These are phyloP conservation scores for Phrynocephalus guinanensis DNA, from an alignment of 2,797 vertebrate genomes.

Conservation along the genomic window DNA sequence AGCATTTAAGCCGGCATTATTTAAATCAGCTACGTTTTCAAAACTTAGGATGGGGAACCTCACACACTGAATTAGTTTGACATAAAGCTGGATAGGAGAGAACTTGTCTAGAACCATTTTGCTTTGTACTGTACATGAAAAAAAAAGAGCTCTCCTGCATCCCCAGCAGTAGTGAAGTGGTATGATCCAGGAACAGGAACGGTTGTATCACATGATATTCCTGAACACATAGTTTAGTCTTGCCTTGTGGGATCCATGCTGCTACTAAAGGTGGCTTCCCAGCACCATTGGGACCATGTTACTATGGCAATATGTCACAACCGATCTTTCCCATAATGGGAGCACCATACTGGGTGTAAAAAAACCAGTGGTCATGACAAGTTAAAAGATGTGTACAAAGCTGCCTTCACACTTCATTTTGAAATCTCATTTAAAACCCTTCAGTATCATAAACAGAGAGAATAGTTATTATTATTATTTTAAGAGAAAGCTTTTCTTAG, in stretches of 20 bases:
- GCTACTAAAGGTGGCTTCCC: background rate
- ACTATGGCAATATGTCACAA: background rate
- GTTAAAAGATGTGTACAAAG: background rate
- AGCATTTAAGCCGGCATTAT: too few species aligned
- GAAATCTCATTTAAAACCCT: conserved; percentile 11
- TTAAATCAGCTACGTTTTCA: too few species aligned
- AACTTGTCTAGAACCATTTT: background rate
- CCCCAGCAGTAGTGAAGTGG: background rate
- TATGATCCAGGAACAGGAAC: background rate
- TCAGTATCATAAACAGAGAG: conserved; percentile 12
- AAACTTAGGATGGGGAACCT: too few species aligned
- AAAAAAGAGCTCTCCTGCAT: background rate
- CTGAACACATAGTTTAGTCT: background rate
- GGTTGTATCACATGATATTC: background rate
- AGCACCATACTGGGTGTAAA: background rate
- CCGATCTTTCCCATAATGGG: background rate
- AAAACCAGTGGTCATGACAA: background rate
- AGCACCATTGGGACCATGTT: background rate
- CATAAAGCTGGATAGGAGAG: too few species aligned
- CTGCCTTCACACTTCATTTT: background rate
- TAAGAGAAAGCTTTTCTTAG: conserved; percentile 37
- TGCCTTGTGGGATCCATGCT: background rate
- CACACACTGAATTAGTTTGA: too few species aligned
- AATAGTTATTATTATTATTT: background rate
- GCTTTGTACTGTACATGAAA: background rate